Evolutionary conservation across 2,797 vertebrate genomes (phyloP).

Genomic region (Momotus momota): DNA sequence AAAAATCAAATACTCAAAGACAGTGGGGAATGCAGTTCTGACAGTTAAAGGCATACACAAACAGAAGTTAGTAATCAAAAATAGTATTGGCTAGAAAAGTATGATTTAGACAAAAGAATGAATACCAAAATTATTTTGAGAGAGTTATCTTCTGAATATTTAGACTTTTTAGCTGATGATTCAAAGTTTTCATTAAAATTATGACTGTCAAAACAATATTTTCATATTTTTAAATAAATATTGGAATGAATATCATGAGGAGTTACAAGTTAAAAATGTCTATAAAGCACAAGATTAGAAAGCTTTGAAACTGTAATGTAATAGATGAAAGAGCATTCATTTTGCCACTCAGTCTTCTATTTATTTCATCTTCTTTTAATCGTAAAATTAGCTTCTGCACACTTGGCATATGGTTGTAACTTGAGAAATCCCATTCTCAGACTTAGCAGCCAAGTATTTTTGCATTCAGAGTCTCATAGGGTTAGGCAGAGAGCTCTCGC

Average conservation of each 20-base stretch:
- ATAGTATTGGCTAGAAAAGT: not conserved
- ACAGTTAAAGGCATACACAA: not conserved
- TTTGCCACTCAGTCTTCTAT: not conserved
- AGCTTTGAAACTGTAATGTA: not conserved
- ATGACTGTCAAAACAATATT: not conserved
- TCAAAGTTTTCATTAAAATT: not conserved
- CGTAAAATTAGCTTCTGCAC: not conserved
- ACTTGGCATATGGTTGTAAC: not conserved
- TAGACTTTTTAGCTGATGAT: not conserved
- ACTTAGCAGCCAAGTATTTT: not conserved
- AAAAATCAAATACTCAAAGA: not conserved
- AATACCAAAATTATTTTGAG: not conserved
- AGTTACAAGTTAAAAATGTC: not conserved
- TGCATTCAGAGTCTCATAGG: not conserved
- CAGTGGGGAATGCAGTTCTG: not conserved
- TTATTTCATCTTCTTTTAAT: not conserved
- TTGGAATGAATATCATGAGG: not conserved
- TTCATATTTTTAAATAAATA: not conserved
- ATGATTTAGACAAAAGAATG: not conserved
- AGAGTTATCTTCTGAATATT: not conserved
- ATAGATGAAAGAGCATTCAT: not conserved
- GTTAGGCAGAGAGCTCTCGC: not conserved
- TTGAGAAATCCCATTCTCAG: not conserved
- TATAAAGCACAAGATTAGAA: not conserved
- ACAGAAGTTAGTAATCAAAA: not conserved